These are phyloP conservation scores for Pristionchus japonicus DNA, from an alignment of 2,888 invertebrate species.

Conservation along the genomic window DNA sequence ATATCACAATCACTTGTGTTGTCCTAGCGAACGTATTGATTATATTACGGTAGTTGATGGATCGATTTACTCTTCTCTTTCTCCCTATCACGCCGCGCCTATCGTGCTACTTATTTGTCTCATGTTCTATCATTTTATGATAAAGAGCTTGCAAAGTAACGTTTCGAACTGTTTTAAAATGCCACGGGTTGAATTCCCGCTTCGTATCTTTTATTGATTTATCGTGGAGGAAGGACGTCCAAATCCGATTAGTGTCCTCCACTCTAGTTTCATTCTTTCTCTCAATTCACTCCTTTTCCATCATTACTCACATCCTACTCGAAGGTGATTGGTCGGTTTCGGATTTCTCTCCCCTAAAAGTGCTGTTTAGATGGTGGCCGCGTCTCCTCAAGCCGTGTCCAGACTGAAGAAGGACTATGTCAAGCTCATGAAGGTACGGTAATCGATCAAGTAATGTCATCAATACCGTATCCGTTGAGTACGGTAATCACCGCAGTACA, in stretches of 20 bases:
- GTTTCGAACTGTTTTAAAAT: not conserved
- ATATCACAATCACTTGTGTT: conserved; percentile 5
- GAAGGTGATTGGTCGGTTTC: conserved; percentile 14
- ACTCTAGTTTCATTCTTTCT: not conserved
- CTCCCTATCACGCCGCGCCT: not conserved
- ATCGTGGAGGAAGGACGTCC: not conserved
- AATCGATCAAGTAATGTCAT: no score
- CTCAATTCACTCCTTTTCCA: not conserved
- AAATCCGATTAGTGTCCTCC: not conserved
- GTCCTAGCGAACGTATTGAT: conserved; percentile 10
- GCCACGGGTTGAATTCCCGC: conserved; percentile 17
- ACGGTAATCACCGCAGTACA: no score
- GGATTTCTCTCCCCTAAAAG: not conserved
- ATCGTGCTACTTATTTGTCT: conserved; percentile 24
- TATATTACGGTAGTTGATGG: not conserved
- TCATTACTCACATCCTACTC: not conserved
- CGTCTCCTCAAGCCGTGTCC: conserved; percentile 82
- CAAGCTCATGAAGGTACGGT: conserved; percentile 83
- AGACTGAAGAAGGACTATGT: conserved; percentile 96
- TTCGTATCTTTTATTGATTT: not conserved
- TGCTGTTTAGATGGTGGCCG: conserved; percentile 55
- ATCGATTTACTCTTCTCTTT: conserved; percentile 7
- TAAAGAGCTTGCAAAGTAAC: not conserved
- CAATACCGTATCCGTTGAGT: no score
- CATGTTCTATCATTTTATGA: not conserved